Percentiles rank a stretch among this genome's conserved stretches.
Conservation (phyloP, 2,797 vertebrate genomes). For the Muscicapa comitata region DNA sequence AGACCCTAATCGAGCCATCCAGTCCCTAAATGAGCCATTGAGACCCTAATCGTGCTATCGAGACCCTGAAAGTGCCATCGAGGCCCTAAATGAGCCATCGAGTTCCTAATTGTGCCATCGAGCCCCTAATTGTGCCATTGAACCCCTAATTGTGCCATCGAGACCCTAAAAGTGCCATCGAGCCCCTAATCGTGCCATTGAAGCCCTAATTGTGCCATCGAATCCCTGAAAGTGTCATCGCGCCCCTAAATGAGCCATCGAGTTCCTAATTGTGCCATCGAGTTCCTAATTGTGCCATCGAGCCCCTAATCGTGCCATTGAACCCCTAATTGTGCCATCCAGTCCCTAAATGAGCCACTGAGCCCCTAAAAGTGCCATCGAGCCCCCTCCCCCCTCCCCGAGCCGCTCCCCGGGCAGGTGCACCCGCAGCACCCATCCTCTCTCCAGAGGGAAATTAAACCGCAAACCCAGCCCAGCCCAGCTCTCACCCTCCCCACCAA, state of each 20-base stretch:
- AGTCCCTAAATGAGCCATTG: too few relatives aligned
- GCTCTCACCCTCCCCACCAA: accelerated
- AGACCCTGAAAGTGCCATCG: accelerated
- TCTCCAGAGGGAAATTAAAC: accelerated
- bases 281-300: too few relatives aligned
- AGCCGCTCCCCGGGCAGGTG: not conserved
- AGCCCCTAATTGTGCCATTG: accelerated
- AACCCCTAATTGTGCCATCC: too few relatives aligned
- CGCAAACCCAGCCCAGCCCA: not conserved
- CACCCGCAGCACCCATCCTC: not conserved
- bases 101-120: accelerated
- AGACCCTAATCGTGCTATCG: too few relatives aligned
- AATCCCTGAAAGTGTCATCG: accelerated
- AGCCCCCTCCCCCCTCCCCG: not conserved
- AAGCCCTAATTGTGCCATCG: too few relatives aligned
- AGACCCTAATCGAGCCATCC: not conserved
- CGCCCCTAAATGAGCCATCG: too few relatives aligned
- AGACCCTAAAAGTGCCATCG: too few relatives aligned
- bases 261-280: too few relatives aligned
- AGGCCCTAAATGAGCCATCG: not conserved
- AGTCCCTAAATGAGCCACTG: too few relatives aligned
- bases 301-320: too few relatives aligned
- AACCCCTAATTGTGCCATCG: not conserved
- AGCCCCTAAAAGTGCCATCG: too few relatives aligned
- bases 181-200: too few relatives aligned